Conservation (phyloP, 2,797 vertebrate genomes). For the Sarcophilus harrisii region DNA sequence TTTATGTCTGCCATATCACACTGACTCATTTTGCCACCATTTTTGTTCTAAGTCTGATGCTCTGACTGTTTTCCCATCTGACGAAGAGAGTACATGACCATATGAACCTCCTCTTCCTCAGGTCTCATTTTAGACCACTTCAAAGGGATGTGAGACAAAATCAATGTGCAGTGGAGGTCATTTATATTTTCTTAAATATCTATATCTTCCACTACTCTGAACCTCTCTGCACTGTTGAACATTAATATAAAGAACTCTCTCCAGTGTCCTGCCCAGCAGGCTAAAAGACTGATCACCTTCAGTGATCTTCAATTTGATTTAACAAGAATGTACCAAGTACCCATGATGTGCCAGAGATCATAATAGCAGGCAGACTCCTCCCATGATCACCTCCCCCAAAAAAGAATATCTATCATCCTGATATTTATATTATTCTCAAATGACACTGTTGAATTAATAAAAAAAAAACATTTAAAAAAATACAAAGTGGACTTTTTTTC, state of each 20-base stretch:
- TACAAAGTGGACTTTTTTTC: neutral
- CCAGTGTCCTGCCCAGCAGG: neutral
- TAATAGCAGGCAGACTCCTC: neutral
- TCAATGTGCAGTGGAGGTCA: neutral
- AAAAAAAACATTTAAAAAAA: neutral
- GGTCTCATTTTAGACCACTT: neutral
- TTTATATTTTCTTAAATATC: neutral
- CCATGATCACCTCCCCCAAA: fast-evolving
- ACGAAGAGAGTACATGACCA: neutral
- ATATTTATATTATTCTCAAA: neutral
- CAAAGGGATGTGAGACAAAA: neutral
- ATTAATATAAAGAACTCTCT: neutral
- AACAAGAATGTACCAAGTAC: neutral
- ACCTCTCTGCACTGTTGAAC: neutral
- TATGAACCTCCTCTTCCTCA: neutral
- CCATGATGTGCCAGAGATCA: neutral
- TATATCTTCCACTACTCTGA: neutral
- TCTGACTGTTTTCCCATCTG: neutral
- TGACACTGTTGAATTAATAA: neutral
- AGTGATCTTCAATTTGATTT: neutral
- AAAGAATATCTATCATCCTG: neutral
- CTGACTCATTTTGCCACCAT: neutral
- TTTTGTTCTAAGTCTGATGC: neutral
- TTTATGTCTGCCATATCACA: neutral
- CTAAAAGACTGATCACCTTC: neutral